phyloP scores from a whole-genome alignment of 2,888 invertebrate genomes.

The Coelogynopora nodosa region DNA sequence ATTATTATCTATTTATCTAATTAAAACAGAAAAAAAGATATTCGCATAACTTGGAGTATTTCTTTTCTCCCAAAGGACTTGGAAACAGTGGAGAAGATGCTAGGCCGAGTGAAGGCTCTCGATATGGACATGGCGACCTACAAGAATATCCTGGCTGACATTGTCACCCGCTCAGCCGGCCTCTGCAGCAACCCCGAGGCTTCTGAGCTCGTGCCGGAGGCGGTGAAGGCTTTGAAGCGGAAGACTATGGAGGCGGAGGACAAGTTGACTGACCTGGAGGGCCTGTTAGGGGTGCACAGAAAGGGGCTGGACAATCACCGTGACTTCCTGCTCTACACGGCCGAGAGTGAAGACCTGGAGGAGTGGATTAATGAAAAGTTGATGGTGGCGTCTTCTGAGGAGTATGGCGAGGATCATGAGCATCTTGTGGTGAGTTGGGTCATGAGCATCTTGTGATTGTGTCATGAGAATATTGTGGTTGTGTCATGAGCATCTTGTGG shows the following conservation, averaged over 20 bases:
- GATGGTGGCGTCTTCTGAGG: conserved; percentile 81
- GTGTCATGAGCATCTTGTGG: too few relatives aligned
- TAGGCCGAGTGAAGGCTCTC: conserved; percentile 65
- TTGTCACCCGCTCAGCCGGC: conserved; percentile 55
- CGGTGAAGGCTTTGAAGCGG: conserved; percentile 69
- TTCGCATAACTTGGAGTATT: too few relatives aligned
- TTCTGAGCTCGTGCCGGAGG: conserved; percentile 67
- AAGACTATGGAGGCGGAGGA: background rate
- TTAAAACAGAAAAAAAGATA: too few relatives aligned
- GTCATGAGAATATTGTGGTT: too few relatives aligned
- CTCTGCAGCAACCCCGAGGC: conserved; percentile 73
- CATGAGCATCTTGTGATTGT: background rate
- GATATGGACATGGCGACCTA: conserved; percentile 60
- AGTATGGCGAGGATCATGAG: conserved; percentile 89
- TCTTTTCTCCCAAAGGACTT: background rate
- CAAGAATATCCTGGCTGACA: conserved; percentile 55
- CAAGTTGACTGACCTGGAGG: conserved; percentile 48
- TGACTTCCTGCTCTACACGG: conserved; percentile 14
- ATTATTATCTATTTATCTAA: too few relatives aligned
- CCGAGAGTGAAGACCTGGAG: conserved; percentile 78
- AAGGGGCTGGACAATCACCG: conserved; percentile 17
- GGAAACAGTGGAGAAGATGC: conserved; percentile 21
- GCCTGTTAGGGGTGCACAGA: conserved; percentile 62
- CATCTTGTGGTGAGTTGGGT: conserved; percentile 69
- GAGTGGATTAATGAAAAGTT: conserved; percentile 87